These are phyloP conservation scores for Urocolius indicus DNA, from an alignment of 2,113 vertebrate species.

Conservation along the genomic window DNA sequence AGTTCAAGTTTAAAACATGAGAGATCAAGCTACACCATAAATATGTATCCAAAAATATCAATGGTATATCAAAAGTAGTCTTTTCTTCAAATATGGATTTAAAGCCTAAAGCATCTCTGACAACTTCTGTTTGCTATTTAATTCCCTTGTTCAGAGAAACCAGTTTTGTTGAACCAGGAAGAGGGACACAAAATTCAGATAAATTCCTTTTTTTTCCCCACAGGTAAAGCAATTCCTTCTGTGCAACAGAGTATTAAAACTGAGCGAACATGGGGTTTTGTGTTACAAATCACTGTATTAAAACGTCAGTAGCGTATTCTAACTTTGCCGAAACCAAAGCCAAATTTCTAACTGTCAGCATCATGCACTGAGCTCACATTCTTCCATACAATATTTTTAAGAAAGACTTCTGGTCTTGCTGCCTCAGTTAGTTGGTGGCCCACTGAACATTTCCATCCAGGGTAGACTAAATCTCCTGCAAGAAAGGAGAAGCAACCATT, in stretches of 20 bases:
- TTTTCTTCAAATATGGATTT: not conserved
- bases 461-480: not conserved
- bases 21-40: not conserved
- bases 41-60: not conserved
- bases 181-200: not conserved
- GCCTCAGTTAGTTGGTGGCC: not conserved
- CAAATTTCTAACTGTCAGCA: not conserved
- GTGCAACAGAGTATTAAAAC: not conserved
- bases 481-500: not conserved
- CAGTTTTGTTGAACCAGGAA: not conserved
- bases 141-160: not conserved
- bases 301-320: not conserved
- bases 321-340: not conserved
- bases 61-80: not conserved
- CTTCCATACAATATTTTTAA: not conserved
- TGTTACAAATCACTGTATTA: not conserved
- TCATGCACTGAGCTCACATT: not conserved
- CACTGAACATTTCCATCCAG: not conserved
- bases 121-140: not conserved
- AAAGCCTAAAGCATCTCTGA: not conserved
- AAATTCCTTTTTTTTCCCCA: not conserved
- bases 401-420: not conserved
- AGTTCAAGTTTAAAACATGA: not conserved
- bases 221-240: not conserved
- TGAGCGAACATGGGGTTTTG: fast-evolving